Evolutionary conservation across 2,797 vertebrate species (phyloP).

Genomic region (Selene dorsalis): DNA sequence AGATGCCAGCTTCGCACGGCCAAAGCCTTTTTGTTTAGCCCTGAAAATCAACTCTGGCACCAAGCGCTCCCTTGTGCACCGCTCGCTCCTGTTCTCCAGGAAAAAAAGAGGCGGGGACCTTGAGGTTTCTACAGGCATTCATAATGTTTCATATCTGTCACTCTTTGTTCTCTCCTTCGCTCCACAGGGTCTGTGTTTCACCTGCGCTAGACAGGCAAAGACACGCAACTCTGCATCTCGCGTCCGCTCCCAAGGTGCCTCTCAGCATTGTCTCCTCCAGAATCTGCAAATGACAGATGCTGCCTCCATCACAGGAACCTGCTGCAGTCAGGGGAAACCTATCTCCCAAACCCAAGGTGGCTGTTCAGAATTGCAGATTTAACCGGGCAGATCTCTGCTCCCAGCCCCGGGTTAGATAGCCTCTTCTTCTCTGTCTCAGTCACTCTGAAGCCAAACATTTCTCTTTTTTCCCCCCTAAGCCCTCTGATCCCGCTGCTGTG

Average conservation of each 20-base stretch:
- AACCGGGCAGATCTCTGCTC: conserved; percentile 33
- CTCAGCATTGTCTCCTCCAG: conserved; percentile 66
- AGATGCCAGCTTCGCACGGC: conserved; percentile 22
- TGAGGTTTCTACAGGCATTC: conserved; percentile 64
- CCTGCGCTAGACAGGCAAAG: conserved; percentile 58
- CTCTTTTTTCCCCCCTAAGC: conserved; percentile 20
- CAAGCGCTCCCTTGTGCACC: neutral
- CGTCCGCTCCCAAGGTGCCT: conserved; percentile 44
- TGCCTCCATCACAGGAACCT: conserved; percentile 44
- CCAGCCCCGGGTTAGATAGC: conserved; percentile 49
- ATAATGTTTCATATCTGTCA: conserved; percentile 67
- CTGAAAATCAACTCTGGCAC: conserved; percentile 40
- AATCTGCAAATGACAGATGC: conserved; percentile 73
- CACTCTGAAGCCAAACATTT: conserved; percentile 59
- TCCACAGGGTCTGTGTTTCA: conserved; percentile 59
- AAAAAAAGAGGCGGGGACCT: conserved; percentile 51
- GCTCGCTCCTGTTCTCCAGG: conserved; percentile 23
- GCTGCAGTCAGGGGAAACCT: conserved; percentile 61
- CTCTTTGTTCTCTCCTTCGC: conserved; percentile 61
- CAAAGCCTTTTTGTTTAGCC: conserved; percentile 58
- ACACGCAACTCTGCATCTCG: conserved; percentile 61
- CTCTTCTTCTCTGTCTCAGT: conserved; percentile 50
- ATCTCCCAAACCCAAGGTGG: conserved; percentile 57
- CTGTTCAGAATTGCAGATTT: conserved; percentile 74
- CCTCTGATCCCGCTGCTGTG: conserved; percentile 52